phyloP scores from a whole-genome alignment of 2,113 vertebrate genomes.

The Amphilophus citrinellus region DNA sequence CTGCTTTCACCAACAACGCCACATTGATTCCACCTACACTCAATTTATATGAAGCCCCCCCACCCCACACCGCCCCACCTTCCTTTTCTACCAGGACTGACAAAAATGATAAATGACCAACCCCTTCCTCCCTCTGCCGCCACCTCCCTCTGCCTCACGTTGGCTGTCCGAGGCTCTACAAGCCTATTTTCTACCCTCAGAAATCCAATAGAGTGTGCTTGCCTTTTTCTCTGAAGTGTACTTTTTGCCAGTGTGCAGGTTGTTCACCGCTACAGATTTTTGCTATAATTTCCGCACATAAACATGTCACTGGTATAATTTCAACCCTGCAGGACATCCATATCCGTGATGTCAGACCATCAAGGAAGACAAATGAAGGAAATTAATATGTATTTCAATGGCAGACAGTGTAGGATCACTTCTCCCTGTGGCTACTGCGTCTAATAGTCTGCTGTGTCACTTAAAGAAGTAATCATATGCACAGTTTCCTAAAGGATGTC shows the following conservation, averaged over 20 bases:
- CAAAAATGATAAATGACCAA: constrained; percentile 80
- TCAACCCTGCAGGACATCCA: constrained; percentile 46
- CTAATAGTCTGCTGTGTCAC: constrained; percentile 54
- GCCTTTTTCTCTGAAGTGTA: constrained; percentile 20
- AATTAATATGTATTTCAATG: constrained; percentile 45
- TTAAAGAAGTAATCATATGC: constrained; percentile 55
- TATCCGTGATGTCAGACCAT: constrained; percentile 59
- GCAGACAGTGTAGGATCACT: constrained; percentile 12
- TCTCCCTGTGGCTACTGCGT: constrained; percentile 38
- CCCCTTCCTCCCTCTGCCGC: constrained; percentile 49
- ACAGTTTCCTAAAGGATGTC: constrained; percentile 43
- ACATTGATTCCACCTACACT: constrained; percentile 81
- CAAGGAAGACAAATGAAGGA: constrained; percentile 30
- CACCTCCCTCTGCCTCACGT: constrained; percentile 52
- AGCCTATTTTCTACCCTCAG: constrained; percentile 64
- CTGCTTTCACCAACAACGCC: constrained; percentile 59
- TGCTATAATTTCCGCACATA: constrained; percentile 71
- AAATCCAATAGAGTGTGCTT: constrained; percentile 64
- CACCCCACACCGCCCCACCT: constrained; percentile 21
- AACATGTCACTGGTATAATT: constrained; percentile 63
- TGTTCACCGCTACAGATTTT: constrained; percentile 39
- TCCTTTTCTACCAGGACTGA: constrained; percentile 61
- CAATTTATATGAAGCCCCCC: constrained; percentile 77
- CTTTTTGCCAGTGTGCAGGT: not conserved
- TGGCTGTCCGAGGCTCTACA: constrained; percentile 64